Conservation (phyloP, 2,797 vertebrate species). For the Notoglanidium macrostoma region DNA sequence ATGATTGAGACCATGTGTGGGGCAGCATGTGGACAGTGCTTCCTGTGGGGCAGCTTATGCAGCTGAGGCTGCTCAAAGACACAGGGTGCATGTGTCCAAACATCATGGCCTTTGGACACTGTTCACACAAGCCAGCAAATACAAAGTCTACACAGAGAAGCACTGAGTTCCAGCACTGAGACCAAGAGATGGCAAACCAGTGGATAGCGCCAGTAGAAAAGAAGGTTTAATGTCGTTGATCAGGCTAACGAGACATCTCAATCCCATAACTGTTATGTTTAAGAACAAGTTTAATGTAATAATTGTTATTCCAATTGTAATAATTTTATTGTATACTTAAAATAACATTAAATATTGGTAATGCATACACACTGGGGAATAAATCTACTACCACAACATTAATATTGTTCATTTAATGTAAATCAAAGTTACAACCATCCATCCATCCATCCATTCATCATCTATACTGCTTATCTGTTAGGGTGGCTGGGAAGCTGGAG, state of each 20-base stretch:
- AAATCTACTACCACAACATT: background rate
- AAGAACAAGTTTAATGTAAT: background rate
- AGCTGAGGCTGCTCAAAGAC: conserved; percentile 71
- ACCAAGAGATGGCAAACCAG: conserved; percentile 2
- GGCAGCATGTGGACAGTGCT: conserved; percentile 74
- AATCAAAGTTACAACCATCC: background rate
- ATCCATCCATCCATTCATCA: too few relatives aligned
- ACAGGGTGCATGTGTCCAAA: conserved; percentile 78
- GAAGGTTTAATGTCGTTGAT: background rate
- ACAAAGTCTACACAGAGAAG: conserved; percentile 46
- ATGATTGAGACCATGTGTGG: conserved; percentile 91
- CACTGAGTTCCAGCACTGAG: conserved; percentile 18
- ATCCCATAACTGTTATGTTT: background rate
- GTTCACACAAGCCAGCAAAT: conserved; percentile 48
- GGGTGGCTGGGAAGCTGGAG: too few relatives aligned
- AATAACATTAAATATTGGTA: background rate
- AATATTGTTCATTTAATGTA: background rate
- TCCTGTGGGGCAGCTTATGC: conserved; percentile 76
- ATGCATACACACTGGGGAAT: background rate
- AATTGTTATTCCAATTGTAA: background rate
- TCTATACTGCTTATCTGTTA: too few relatives aligned
- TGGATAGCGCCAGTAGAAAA: background rate
- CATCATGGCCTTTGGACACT: conserved; percentile 58
- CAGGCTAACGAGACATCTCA: background rate
- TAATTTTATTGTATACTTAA: too few relatives aligned